Percentiles rank a stretch among this genome's conserved stretches.
Conservation (phyloP, 2,113 vertebrate genomes). For the Tor tambroides region DNA sequence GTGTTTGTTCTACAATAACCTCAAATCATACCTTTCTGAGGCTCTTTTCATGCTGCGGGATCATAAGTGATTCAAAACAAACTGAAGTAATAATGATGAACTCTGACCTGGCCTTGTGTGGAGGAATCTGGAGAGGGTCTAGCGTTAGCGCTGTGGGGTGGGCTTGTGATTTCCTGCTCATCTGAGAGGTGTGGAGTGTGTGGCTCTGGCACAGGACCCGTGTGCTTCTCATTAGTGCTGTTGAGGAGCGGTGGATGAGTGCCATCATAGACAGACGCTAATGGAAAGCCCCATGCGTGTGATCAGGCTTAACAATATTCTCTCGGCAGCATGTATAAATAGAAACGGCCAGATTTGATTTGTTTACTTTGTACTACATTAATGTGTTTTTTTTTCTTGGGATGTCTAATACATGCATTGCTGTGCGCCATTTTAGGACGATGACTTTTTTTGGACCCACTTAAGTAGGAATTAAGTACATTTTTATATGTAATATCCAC, state of each 20-base stretch:
- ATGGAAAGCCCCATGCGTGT: conserved; percentile 14
- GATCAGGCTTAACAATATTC: conserved; percentile 5
- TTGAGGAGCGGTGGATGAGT: conserved; percentile 21
- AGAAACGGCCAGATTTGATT: neutral
- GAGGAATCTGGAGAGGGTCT: neutral
- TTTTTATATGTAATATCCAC: neutral
- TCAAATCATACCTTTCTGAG: conserved; percentile 64
- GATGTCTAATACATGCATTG: neutral
- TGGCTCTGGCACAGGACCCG: neutral
- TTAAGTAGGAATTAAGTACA: neutral
- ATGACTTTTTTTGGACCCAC: neutral
- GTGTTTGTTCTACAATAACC: conserved; percentile 67
- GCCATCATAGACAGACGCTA: conserved; percentile 25
- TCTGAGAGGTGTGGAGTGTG: conserved; percentile 35
- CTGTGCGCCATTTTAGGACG: neutral
- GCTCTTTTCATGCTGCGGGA: conserved; percentile 53
- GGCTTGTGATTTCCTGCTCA: neutral
- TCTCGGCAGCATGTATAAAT: neutral
- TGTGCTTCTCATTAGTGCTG: conserved; percentile 39
- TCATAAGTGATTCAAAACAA: conserved; percentile 28
- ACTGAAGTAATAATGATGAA: conserved; percentile 22
- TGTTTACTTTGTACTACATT: neutral
- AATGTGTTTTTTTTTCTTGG: neutral
- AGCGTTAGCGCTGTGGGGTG: neutral
- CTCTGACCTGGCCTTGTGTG: neutral